phyloP scores from a whole-genome alignment of 2,113 vertebrate species.

The Astur gentilis region DNA sequence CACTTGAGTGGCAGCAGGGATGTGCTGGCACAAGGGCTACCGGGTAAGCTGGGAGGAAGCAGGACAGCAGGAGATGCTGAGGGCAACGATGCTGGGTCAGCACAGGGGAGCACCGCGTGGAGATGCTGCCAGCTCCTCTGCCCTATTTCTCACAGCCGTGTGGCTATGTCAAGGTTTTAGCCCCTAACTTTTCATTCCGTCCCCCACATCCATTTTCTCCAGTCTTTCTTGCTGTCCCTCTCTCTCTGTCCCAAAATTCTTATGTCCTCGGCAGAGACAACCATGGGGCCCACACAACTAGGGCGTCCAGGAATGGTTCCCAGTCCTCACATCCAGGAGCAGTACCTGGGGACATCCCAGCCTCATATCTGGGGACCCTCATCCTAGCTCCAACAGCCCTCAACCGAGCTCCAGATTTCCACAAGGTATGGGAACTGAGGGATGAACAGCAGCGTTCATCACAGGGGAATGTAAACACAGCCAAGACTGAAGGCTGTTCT shows the following conservation, averaged over 20 bases:
- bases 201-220: background rate
- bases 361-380: background rate
- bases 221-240: background rate
- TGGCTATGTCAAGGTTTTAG: background rate
- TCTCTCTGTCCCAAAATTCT: background rate
- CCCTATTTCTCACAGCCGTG: background rate
- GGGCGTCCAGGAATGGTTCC: background rate
- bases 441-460: background rate
- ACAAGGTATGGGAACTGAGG: accelerated
- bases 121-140: background rate
- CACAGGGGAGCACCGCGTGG: background rate
- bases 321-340: background rate
- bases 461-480: background rate
- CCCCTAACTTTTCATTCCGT: background rate
- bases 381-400: background rate
- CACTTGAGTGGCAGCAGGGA: constrained; percentile 44
- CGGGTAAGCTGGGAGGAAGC: background rate
- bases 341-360: background rate
- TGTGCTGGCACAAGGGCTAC: background rate
- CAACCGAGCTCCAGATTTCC: background rate
- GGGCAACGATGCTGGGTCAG: background rate
- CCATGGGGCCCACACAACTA: background rate
- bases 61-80: background rate
- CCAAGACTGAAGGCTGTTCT: background rate
- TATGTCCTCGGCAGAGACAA: background rate